A percentile compares a stretch with the other conserved stretches of the same genome.
These are phyloP conservation scores for Cyanocitta stelleri DNA, from an alignment of 2,113 vertebrate species.

Conservation along the genomic window DNA sequence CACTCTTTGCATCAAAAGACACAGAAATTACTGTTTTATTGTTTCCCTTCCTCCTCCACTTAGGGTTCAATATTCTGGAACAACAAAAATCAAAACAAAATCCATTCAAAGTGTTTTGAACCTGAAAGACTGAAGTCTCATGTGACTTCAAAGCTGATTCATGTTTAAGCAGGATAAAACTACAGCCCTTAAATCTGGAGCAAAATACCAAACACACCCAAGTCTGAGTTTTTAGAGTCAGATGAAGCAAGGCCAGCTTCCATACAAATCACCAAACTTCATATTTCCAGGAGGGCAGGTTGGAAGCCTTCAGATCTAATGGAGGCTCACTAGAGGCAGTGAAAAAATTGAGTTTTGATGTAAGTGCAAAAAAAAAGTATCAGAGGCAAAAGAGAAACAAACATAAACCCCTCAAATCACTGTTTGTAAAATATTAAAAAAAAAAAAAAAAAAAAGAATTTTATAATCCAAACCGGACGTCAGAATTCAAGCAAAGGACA, in stretches of 20 bases:
- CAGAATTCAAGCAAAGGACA: background rate
- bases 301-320: background rate
- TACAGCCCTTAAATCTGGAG: background rate
- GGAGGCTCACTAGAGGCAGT: background rate
- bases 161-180: background rate
- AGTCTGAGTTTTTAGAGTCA: background rate
- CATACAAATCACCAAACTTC: background rate
- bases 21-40: background rate
- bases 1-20: background rate
- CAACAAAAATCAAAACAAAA: background rate
- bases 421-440: background rate
- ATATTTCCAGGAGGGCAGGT: background rate
- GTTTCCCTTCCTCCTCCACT: background rate
- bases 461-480: background rate
- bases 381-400: background rate
- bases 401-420: fast-evolving
- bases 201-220: background rate
- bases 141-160: background rate
- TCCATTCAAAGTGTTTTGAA: background rate
- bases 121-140: background rate
- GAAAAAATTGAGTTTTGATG: background rate
- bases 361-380: background rate
- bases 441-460: background rate
- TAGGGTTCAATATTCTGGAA: background rate
- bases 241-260: background rate